Base-by-base conservation (phyloP, 1,140 invertebrate genomes). In the Caerostris darwini region DNA sequence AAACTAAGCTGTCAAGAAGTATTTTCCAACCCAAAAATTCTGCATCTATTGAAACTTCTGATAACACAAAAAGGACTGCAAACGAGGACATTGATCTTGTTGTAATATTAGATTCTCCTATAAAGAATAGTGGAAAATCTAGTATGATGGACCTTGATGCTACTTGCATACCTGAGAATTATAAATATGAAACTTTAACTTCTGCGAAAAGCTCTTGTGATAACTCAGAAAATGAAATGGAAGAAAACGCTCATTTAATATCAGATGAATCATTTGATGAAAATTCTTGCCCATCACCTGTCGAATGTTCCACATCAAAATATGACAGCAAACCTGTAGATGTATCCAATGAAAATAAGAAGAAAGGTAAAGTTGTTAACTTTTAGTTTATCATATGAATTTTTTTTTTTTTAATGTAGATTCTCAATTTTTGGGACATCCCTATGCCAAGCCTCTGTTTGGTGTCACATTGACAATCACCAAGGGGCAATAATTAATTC, bases 1-100 rank as follows among this genome's bases (percentile, higher is more conserved):
- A 94, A 90, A 94, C 93, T 56, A 94, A 94, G 69, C n/a, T 94
- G 8, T 94, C 93, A 19, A 90, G 69, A 90, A 90, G 58, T 69
- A 85, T 90, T 85, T 94, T 94, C 54, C 88, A 94, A 12, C 61
- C 53, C 54, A 90, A 90, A 90, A 12, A 17, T 19, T 59, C 56
- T 69, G n/a, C 7, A n/a, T 8, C n/a, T 53, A 54, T 86, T 5
- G 19, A 93, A 69, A 69, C 69, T 34, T 5, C 17, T 34, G 17
- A 14, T 54, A 19, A 12, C 57, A n/a, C 10, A 34, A 91, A 67
- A 56, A 64, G 34, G 5, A 5, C 50, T 81, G 8, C 59, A 17
- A 92, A 7, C 50, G 81, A 85, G 10, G 12, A 14, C 12, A 91
- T 34, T 50, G 57, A 7, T 59, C 17, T 17, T 82, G 5, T 6